Conservation (phyloP, 2,888 invertebrate species). For the Drosophila mulleri region DNA sequence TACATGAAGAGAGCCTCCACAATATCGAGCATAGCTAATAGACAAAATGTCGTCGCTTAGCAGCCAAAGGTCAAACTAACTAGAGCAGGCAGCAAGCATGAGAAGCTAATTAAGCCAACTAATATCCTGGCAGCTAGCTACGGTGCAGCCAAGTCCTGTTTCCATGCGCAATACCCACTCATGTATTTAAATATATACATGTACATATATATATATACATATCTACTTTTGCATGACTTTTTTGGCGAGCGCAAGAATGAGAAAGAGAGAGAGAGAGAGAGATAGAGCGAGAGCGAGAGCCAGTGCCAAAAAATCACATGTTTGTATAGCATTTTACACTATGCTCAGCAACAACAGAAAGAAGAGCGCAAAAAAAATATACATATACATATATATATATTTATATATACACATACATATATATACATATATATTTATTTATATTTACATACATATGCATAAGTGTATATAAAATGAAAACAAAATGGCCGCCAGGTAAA, state of each 20-base stretch:
- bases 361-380: slow-evolving; percentile 20
- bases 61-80: slow-evolving; percentile 10
- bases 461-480: slow-evolving; percentile 27
- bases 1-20: slow-evolving; percentile 33
- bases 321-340: slow-evolving; percentile 28
- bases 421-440: background rate
- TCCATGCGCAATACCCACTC: slow-evolving; percentile 2
- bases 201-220: background rate
- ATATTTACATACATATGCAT: background rate
- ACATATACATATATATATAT: background rate
- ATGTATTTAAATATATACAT: background rate
- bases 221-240: slow-evolving; percentile 15
- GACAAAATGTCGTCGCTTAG: slow-evolving; percentile 38
- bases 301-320: slow-evolving; percentile 52
- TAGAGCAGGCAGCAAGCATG: background rate
- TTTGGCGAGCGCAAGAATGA: slow-evolving; percentile 8
- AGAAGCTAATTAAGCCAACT: background rate
- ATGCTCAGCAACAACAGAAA: slow-evolving; percentile 31
- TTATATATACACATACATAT: background rate
- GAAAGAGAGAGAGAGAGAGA: background rate
- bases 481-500: slow-evolving; percentile 70
- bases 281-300: slow-evolving; percentile 3
- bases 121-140: background rate
- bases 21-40: slow-evolving; percentile 42
- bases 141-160: background rate